phyloP scores from a whole-genome alignment of 2,113 vertebrate genomes.

The Dipodomys ordii region DNA sequence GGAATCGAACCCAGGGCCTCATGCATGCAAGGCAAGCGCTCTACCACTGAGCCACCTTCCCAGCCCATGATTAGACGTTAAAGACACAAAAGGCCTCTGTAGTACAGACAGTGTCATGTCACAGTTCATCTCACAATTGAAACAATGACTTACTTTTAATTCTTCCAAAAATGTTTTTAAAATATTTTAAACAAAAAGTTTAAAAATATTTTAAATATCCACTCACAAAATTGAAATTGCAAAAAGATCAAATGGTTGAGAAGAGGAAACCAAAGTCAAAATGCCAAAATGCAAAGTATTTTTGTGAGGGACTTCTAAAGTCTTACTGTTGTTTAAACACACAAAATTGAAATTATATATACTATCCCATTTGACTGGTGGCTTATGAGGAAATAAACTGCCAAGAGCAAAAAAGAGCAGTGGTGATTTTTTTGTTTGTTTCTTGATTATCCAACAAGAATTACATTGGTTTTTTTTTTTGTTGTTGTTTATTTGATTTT shows the following conservation, averaged over 20 bases:
- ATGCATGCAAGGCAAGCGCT: no score
- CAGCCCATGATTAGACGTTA: no score
- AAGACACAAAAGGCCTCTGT: background rate
- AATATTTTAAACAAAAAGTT: slow-evolving; percentile 35
- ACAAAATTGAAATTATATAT: slow-evolving; percentile 16
- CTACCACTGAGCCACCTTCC: no score
- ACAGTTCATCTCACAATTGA: slow-evolving; percentile 2
- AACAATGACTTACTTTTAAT: slow-evolving; percentile 33
- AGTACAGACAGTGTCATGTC: background rate
- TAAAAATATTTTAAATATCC: slow-evolving; percentile 32
- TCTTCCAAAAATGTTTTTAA: background rate
- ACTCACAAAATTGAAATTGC: background rate
- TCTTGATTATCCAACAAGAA: background rate
- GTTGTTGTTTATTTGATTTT: no score
- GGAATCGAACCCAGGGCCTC: no score
- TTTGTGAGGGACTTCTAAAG: background rate
- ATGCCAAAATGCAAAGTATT: background rate
- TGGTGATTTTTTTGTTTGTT: background rate
- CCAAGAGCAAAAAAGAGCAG: background rate
- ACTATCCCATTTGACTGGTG: background rate
- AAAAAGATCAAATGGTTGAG: background rate
- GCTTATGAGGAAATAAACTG: background rate
- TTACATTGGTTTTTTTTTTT: background rate
- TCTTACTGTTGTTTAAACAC: background rate
- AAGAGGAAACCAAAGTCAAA: slow-evolving; percentile 24